phyloP scores from a whole-genome alignment of 35 echinoderm and acorn worm genomes.

The Chiridota heheva region DNA sequence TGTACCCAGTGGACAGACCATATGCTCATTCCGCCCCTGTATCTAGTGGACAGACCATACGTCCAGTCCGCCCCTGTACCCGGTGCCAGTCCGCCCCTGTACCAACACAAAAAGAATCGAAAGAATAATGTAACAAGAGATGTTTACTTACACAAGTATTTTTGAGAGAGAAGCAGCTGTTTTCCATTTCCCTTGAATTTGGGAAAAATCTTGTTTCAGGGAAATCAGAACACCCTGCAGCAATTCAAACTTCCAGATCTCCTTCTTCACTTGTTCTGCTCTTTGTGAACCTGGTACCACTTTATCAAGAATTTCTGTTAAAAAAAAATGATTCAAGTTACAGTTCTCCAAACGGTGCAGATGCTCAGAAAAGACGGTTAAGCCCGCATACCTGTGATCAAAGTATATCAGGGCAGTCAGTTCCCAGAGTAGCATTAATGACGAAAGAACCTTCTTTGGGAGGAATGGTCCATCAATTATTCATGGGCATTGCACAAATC shows the following conservation, averaged over 20 bases:
- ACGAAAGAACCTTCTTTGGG: too few species aligned
- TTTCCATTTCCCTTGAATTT: conserved; percentile 93
- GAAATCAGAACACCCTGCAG: conserved; percentile 93
- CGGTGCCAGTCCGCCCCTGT: too few species aligned
- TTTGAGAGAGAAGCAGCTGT: conserved; percentile 85
- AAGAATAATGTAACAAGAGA: too few species aligned
- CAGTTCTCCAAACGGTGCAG: neutral
- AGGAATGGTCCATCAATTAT: too few species aligned
- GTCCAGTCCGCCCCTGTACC: too few species aligned
- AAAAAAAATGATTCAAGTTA: neutral
- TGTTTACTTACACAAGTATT: conserved; percentile 87
- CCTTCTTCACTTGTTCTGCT: conserved; percentile 79
- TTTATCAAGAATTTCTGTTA: conserved; percentile 88
- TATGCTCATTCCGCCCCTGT: too few species aligned
- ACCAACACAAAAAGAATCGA: too few species aligned
- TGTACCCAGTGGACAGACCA: too few species aligned
- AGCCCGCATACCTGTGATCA: neutral
- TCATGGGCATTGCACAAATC: too few species aligned
- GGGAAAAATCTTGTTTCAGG: conserved; percentile 96
- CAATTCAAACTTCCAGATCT: conserved; percentile 91
- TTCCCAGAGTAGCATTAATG: neutral
- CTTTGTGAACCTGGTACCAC: conserved; percentile 82
- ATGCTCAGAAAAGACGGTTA: neutral
- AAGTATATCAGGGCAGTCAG: neutral
- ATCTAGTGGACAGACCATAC: too few species aligned